Conservation (phyloP, 2,113 vertebrate species). For the Centropus unirufus region DNA sequence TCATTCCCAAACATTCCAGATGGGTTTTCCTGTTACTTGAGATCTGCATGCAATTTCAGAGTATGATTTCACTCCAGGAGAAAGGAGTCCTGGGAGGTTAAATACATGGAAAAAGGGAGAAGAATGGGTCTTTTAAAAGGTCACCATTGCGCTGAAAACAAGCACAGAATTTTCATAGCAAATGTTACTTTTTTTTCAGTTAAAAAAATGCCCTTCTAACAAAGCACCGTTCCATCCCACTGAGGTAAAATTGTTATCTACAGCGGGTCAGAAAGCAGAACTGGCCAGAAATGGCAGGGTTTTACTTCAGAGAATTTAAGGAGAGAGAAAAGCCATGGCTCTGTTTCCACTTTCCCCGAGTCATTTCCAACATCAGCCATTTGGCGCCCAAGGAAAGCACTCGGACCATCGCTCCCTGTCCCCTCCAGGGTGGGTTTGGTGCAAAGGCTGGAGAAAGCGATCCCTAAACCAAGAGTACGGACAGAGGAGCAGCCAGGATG, state of each 20-base stretch:
- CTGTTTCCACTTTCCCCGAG: neutral
- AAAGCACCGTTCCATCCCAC: neutral
- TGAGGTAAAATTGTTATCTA: neutral
- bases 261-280: slow-evolving; percentile 2
- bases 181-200: neutral
- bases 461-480: neutral
- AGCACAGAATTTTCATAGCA: neutral
- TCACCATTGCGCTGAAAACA: neutral
- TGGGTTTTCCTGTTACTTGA: neutral
- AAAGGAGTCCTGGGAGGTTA: neutral
- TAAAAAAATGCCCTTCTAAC: neutral
- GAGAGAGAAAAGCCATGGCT: neutral
- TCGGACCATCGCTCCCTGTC: neutral
- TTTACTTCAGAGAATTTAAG: neutral
- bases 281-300: neutral
- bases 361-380: neutral
- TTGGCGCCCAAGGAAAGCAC: neutral
- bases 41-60: neutral
- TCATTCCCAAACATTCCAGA: neutral
- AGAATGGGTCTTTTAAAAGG: neutral
- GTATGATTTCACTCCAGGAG: neutral
- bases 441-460: neutral
- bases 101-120: neutral
- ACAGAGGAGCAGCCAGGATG: accelerated
- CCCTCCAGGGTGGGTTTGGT: neutral